phyloP scores from a whole-genome alignment of 2,888 invertebrate genomes.

The Halictus ligatus region DNA sequence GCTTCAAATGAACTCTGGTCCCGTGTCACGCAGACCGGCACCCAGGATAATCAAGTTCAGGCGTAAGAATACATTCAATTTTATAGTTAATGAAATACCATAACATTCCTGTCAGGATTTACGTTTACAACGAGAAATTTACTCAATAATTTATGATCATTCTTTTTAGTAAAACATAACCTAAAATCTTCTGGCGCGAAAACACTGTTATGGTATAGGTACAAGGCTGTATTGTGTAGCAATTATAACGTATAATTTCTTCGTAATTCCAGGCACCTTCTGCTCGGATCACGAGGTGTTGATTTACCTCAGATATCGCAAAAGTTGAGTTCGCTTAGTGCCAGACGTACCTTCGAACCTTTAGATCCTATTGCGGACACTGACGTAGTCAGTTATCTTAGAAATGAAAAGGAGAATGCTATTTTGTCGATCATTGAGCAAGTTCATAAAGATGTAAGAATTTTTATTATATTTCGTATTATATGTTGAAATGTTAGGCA shows the following conservation, averaged over 20 bases:
- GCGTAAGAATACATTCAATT: slow-evolving; percentile 88
- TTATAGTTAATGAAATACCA: not conserved
- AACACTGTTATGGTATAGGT: not conserved
- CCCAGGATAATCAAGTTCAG: slow-evolving; percentile 92
- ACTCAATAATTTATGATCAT: not conserved
- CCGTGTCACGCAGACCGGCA: slow-evolving; percentile 93
- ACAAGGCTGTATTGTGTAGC: not conserved
- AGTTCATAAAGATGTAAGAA: slow-evolving; percentile 92
- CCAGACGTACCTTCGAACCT: slow-evolving; percentile 94
- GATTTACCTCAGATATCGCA: slow-evolving; percentile 97
- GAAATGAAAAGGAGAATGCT: slow-evolving; percentile 97
- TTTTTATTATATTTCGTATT: slow-evolving; percentile 1
- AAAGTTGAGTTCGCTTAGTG: slow-evolving; percentile 94
- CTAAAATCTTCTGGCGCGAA: slow-evolving; percentile 54
- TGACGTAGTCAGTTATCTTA: slow-evolving; percentile 95
- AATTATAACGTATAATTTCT: not conserved
- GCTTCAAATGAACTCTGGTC: slow-evolving; percentile 95
- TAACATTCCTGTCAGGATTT: not conserved
- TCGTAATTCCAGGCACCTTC: slow-evolving; percentile 88
- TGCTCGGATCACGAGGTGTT: slow-evolving; percentile 96
- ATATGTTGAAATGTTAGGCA: not conserved
- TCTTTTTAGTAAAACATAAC: slow-evolving; percentile 30
- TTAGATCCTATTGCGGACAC: slow-evolving; percentile 96
- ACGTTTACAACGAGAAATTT: not conserved
- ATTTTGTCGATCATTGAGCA: slow-evolving; percentile 96